Evolutionary conservation across 2,888 invertebrate genomes (phyloP).

Genomic region (Mesorhabditis spiculigera): DNA sequence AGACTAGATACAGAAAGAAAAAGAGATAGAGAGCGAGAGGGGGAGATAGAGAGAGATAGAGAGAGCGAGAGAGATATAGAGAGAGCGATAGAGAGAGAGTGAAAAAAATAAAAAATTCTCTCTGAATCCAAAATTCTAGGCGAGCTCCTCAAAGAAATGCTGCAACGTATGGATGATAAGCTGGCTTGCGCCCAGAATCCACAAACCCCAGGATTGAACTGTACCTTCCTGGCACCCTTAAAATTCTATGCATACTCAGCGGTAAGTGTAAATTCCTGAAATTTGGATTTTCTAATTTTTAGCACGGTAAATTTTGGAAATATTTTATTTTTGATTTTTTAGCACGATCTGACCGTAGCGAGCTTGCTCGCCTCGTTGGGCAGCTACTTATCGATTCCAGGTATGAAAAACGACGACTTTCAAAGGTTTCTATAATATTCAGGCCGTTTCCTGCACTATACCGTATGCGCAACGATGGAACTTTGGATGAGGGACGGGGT

Average conservation of each 20-base stretch:
- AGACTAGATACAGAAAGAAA: too few species aligned
- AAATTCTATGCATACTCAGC: constrained; percentile 5
- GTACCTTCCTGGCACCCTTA: not conserved
- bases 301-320: not conserved
- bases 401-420: too few species aligned
- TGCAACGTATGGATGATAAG: not conserved
- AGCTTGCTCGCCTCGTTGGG: constrained; percentile 1
- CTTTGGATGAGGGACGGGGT: not conserved
- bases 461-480: not conserved
- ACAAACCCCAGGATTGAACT: not conserved
- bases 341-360: not conserved
- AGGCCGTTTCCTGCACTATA: not conserved
- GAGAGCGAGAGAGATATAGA: too few species aligned
- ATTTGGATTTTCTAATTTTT: not conserved
- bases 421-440: too few species aligned
- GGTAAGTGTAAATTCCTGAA: not conserved
- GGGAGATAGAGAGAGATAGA: too few species aligned
- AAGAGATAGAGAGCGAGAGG: too few species aligned
- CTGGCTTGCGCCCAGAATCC: not conserved
- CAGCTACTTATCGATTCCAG: not conserved
- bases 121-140: too few species aligned
- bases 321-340: not conserved
- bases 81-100: too few species aligned
- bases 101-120: too few species aligned
- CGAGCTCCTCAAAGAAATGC: constrained; percentile 4